Base-by-base conservation (phyloP, 1,140 invertebrate genomes). In the Himalopsyche phryganea region DNA sequence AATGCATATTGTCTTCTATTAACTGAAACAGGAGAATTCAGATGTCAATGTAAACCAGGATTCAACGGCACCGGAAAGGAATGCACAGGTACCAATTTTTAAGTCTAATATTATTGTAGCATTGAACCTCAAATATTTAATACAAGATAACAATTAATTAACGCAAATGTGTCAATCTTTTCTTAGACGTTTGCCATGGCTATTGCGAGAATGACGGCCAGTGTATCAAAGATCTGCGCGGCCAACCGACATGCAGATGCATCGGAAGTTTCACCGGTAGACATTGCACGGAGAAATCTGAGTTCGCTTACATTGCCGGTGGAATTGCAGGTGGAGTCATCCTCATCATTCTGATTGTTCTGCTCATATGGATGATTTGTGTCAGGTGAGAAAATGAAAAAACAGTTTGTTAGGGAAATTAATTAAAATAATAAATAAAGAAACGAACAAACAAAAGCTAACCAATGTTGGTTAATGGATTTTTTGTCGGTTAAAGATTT, bases 301-400 rank as follows among this genome's bases (percentile, higher is more conserved):
- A 95, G 67, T 96, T 96, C 72, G 92, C 93, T 3, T 96, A 96
- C 72, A 94, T 96, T 57, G 92, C 92, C 15, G 91, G 92, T 9
- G 93, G 94, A 13, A 94, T 96, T 58, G 91, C 93, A 18, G 91
- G 90, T 13, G 89, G 90, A 10, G 92, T 96, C 15, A 89, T 94
- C 58, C 87, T 96, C 66, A 88, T 96, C 56, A 95, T 96, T 60
- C 85, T 96, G 65, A 85, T 96, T 53, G 91, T 94, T 3, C 80
- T 96, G 33, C 84, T 96, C 11, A 91, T 96, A 48, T 96, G 94
- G 93, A 96, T 96, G 94, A 96, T 96, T 66, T 96, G 94, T 73
- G 92, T 92, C 33, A 89, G 90, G 86, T 90, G 71, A 69, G 58
- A 45, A n/a, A n/a, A n/a, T n/a, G n/a, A n/a, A n/a, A n/a, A n/a